A percentile compares a stretch with the other conserved stretches of the same genome.
phyloP scores from a whole-genome alignment of 2,888 invertebrate genomes.

The Microplitis manilae region DNA sequence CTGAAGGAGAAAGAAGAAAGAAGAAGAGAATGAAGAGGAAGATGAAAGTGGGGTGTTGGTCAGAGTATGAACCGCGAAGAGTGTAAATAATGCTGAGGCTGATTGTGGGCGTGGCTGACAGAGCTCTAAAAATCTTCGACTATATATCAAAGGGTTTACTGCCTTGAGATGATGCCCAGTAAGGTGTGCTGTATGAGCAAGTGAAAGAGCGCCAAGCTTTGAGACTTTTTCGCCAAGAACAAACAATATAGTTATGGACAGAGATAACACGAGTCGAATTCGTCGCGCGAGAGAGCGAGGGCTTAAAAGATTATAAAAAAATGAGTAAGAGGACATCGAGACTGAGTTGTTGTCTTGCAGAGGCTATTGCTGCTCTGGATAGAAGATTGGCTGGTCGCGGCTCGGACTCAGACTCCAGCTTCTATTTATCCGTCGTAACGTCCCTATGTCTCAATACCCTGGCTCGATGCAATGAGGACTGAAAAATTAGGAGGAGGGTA shows the following conservation, averaged over 20 bases:
- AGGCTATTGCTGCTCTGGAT: conserved; percentile 43
- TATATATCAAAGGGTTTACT: conserved; percentile 72
- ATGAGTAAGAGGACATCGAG: conserved; percentile 14
- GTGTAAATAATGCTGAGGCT: conserved; percentile 72
- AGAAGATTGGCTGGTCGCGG: conserved; percentile 60
- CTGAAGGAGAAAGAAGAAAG: conserved; percentile 37
- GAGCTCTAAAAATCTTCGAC: conserved; percentile 72
- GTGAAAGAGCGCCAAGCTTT: conserved; percentile 30
- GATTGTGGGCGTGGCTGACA: conserved; percentile 72
- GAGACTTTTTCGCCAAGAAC: conserved; percentile 27
- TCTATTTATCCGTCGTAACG: conserved; percentile 60
- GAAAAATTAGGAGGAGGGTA: conserved; percentile 46
- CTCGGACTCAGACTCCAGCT: conserved; percentile 45
- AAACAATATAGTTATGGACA: conserved; percentile 28
- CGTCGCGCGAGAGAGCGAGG: not conserved
- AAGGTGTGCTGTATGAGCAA: conserved; percentile 35
- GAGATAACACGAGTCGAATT: conserved; percentile 5
- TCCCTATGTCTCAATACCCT: conserved; percentile 64
- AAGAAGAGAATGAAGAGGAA: conserved; percentile 39
- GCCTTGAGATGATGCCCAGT: conserved; percentile 66
- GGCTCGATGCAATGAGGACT: conserved; percentile 50
- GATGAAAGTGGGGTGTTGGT: conserved; percentile 52
- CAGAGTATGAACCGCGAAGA: conserved; percentile 60
- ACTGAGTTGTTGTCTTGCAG: conserved; percentile 46
- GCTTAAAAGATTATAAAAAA: conserved; percentile 1